Base-by-base conservation (phyloP, 2,888 invertebrate genomes). In the Tryphoninae sp. region DNA sequence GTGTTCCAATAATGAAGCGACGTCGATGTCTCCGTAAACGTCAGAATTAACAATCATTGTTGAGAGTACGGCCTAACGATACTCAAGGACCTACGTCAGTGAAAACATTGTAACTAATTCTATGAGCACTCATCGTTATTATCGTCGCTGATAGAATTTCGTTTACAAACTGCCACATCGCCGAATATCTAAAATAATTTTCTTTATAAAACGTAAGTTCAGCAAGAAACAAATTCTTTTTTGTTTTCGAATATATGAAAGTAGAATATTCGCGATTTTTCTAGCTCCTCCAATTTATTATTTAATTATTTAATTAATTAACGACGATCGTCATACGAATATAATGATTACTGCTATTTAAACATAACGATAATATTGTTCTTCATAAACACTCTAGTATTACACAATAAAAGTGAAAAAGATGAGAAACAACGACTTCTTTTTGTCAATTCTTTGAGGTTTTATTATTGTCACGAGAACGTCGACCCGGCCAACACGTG, bases 401-500 rank as follows among this genome's bases (percentile, higher is more conserved):
- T 45, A 53, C 22, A 13, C 26, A 19, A 62, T 42, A 40, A 26
- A 61, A 73, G 11, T 7, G 11, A 72, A 62, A 19, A 65, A 61
- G 49, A 13, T 19, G 45, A 4, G 13, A n/a, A 19, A 16, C 3
- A 16, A 45, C 45, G 23, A 77, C 4, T n/a, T n/a, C 8, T 59
- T n/a, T 22, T 59, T 59, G 59, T 22, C 13, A 45, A 13, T 45
- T 13, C 2, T 45, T 45, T 13, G 42, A 7, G 42, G 65, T 42
- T 49, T 53, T 45, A 51, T 77, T 69, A 78, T 51, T 64, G 4
- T 13, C 68, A 9, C 13, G n/a, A 65, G 19, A 53, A n/a, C 45
- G 19, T 13, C 68, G 76, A 42, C 68, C 22, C 0, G 81, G 71
- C 6, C 76, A 77, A 22, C 80, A 83, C 4, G 71, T 53, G 58